These are phyloP conservation scores for Drymodes brunneopygia DNA, from an alignment of 2,113 vertebrate species.

Conservation along the genomic window DNA sequence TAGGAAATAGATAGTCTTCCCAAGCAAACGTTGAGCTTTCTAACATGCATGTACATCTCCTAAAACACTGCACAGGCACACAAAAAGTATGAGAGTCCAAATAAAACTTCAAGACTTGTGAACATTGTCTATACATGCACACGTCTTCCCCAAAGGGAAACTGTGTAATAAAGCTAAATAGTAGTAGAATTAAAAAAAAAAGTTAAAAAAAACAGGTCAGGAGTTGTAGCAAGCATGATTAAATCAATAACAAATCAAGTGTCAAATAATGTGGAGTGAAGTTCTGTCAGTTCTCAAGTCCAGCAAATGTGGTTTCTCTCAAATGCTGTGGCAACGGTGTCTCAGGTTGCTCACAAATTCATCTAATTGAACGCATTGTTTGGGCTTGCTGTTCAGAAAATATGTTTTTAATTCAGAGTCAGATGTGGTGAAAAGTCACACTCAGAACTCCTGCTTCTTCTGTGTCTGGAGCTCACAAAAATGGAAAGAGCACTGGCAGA, in stretches of 20 bases:
- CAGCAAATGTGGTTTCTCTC: neutral
- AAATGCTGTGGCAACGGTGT: fast-evolving
- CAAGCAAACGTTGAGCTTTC: neutral
- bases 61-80: neutral
- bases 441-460: neutral
- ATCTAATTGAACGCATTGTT: neutral
- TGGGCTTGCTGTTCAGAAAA: neutral
- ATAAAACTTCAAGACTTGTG: neutral
- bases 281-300: neutral
- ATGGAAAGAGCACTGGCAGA: neutral
- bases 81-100: neutral
- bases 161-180: neutral
- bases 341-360: neutral
- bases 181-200: neutral
- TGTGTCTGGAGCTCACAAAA: neutral
- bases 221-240: neutral
- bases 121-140: neutral
- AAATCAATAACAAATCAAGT: neutral
- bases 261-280: neutral
- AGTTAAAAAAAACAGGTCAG: neutral
- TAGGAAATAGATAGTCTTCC: neutral
- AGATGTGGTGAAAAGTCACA: neutral
- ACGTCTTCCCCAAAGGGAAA: neutral
- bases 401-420: neutral
- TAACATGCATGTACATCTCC: neutral